Evolutionary conservation across 2,888 invertebrate species (phyloP), one percentile per base, ranked within the genome.

Genomic region (Eristalinus aeneus): DNA sequence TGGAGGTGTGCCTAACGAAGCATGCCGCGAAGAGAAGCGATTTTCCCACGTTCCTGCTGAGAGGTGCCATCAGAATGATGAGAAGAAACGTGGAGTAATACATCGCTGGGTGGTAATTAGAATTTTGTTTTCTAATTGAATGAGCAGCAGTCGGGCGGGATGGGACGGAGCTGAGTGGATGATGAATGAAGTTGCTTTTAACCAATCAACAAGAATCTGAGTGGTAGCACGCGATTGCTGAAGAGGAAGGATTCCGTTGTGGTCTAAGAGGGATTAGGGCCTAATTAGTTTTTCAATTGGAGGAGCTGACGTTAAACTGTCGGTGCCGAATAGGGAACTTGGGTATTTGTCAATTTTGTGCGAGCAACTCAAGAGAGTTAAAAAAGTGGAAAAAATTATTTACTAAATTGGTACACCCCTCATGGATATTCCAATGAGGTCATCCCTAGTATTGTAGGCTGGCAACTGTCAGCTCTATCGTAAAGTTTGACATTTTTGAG

Each of bases 31-130:
- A 60, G 64, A 39, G 10, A 68, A 67, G 8, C 34, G 22, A 69
- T 78, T 74, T 83, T 83, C 83, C 78, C 83, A 83, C 83, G 84
- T 75, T 84, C 71, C 61, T 67, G n/a, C 16, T 16, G 27, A 67
- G 34, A 60, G 74, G 67, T 60, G 67, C 60, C 69, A 65, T 73
- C 73, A 46, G 46, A 12, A 8, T 5, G 56, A 22, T 56, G 23
- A 34, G 39, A 32, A 69, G 34, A 63, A 11, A 11, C 10, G 10
- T 4, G 54, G 63, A 68, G 58, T 82, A 73, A 65, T 54, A 68
- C 32, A 32, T 71, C 71, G 46, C 56, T 71, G 27, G 32, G 16
- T 20, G 31, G 22, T 68, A 67, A 67, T 54, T 58, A 67, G 63
- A 64, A 77, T 46, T 58, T 34, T 11, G 60, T 65, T 79, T 75